These are phyloP conservation scores for Myzus persicae DNA, from an alignment of 1,140 invertebrate species.

Conservation along the genomic window DNA sequence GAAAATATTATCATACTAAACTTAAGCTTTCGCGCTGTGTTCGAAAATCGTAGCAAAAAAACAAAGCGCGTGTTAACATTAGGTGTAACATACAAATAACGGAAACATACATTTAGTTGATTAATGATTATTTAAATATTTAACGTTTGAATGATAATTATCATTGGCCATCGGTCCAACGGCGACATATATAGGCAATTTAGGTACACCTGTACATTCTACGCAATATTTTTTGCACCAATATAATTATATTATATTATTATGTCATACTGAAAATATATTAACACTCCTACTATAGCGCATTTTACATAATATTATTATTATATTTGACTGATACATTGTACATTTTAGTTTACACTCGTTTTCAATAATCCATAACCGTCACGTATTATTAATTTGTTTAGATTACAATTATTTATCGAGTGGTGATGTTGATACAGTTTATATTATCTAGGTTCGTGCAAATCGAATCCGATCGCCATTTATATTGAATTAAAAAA, in stretches of 20 bases:
- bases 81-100: background rate
- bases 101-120: background rate
- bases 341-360: background rate
- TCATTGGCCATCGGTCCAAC: background rate
- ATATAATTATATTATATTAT: background rate
- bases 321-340: background rate
- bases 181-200: constrained; percentile 36
- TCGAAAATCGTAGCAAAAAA: background rate
- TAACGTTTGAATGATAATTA: background rate
- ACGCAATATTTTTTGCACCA: background rate
- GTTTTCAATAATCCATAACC: background rate
- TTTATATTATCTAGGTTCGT: background rate
- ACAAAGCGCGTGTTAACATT: background rate
- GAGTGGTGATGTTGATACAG: background rate
- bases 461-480: background rate
- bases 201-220: background rate
- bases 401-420: background rate
- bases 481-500: background rate
- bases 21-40: background rate
- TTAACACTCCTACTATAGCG: background rate
- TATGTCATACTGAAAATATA: background rate
- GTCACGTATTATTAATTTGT: background rate
- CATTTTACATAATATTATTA: background rate
- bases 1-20: background rate
- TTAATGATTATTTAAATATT: constrained; percentile 19